Evolutionary conservation across 2,797 vertebrate genomes (phyloP).

Genomic region (Lerista edwardsae): DNA sequence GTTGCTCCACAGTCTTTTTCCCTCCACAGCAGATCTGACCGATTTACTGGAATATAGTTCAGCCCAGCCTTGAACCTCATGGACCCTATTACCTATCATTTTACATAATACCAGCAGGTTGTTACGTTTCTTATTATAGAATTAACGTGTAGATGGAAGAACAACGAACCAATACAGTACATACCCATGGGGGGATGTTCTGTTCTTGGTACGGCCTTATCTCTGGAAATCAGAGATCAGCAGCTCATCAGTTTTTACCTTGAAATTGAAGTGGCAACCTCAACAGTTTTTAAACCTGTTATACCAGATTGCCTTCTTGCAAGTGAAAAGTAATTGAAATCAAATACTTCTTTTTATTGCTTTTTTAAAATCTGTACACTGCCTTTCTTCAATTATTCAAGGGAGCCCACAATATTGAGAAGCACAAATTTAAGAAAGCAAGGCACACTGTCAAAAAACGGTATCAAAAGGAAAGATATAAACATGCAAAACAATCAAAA

Average conservation of each 20-base stretch:
- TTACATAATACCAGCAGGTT: neutral
- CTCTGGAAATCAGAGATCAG: neutral
- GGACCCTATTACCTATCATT: neutral
- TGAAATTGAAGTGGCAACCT: neutral
- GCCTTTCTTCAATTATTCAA: neutral
- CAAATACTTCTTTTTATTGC: neutral
- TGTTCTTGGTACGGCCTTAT: neutral
- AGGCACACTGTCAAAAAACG: too few relatives aligned
- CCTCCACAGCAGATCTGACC: neutral
- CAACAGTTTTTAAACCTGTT: neutral
- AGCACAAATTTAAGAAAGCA: too few relatives aligned
- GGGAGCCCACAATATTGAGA: too few relatives aligned
- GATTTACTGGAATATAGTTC: neutral
- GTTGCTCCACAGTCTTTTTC: neutral
- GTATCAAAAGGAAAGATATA: too few relatives aligned
- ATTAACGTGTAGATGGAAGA: neutral
- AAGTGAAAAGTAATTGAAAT: neutral
- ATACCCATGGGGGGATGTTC: neutral
- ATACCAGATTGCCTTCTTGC: neutral
- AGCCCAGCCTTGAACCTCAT: neutral
- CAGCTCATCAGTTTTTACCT: neutral
- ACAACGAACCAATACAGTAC: neutral
- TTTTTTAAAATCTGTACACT: neutral
- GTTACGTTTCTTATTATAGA: neutral
- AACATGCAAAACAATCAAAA: too few relatives aligned